Evolutionary conservation across 1,140 invertebrate genomes (phyloP), one percentile per base, ranked within the genome.

Genomic region (Anastrepha ludens): DNA sequence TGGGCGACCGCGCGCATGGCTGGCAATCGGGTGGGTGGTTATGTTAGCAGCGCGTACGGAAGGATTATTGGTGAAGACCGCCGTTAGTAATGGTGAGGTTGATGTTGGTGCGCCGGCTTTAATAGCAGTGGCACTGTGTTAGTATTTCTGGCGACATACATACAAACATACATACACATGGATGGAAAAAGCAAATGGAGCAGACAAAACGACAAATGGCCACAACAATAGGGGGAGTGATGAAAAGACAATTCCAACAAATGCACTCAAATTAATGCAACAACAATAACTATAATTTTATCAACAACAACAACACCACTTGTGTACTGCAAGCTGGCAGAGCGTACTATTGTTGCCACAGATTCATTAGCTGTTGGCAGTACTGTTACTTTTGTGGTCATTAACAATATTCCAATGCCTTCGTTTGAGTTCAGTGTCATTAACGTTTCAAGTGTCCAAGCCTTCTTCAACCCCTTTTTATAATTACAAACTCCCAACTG

Each of bases 41-140:
- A 20, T 81, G 3, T 29, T 81, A 81, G 74, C 74, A n/a, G 7
- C 47, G 74, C 74, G 47, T 81, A 74, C 41, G 67, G 39, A 3
- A 44, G 67, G 44, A 41, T 81, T 81, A 81, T 81, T 81, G 74
- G 20, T 81, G 74, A 81, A 74, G 47, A n/a, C 74, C 74, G 47
- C 20, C 17, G 74, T 15, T 64, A 64, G 39, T 13, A 41, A 70
- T 70, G 65, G 2, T 44, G 39, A 29, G 29, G 39, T 11, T 65
- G 20, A 7, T 44, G 39, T 39, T 70, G 65, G 65, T 29, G 65
- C 65, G 65, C 65, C 65, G 13, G 39, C 29, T 29, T 1, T 29
- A 29, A 29, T 29, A 29, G 29, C 50, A 55, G 50, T 55, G 50
- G 50, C 50, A 55, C 6, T 8, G 50, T 0, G 50, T 5, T 55